phyloP scores from a whole-genome alignment of 1,140 invertebrate species.

The Aradophagus sp. region DNA sequence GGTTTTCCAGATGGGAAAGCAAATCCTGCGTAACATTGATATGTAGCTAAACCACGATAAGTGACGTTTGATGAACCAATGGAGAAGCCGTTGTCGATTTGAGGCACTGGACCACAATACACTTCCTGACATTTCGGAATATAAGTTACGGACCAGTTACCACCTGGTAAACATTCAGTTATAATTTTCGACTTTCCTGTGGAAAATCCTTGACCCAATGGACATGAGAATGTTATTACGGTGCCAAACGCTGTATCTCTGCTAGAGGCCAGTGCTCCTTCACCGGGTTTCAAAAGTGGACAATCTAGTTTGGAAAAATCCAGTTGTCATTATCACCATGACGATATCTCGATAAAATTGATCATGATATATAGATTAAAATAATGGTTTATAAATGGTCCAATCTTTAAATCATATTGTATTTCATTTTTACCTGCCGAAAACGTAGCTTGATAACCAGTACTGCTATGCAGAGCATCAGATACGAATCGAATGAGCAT shows the following conservation, averaged over 20 bases:
- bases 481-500: slow-evolving; percentile 91
- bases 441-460: slow-evolving; percentile 92
- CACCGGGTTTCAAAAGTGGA: slow-evolving; percentile 86
- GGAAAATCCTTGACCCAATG: slow-evolving; percentile 94
- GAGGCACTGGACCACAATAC: slow-evolving; percentile 97
- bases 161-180: slow-evolving; percentile 90
- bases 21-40: slow-evolving; percentile 97
- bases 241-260: slow-evolving; percentile 95
- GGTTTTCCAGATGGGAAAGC: slow-evolving; percentile 91
- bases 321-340: too few species aligned
- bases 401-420: too few species aligned
- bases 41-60: slow-evolving; percentile 92
- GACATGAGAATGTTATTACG: slow-evolving; percentile 91
- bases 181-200: slow-evolving; percentile 89
- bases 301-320: too few species aligned
- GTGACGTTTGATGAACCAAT: slow-evolving; percentile 96
- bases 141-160: slow-evolving; percentile 93
- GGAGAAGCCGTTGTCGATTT: slow-evolving; percentile 98
- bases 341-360: too few species aligned
- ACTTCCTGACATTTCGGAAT: slow-evolving; percentile 98
- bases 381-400: too few species aligned
- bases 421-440: slow-evolving; percentile 87
- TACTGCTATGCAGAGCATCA: slow-evolving; percentile 88
- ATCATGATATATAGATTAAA: too few species aligned
- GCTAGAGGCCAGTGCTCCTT: slow-evolving; percentile 90